A percentile compares a stretch with the other conserved stretches of the same genome.
These are phyloP conservation scores for Mesodorylaimus sp. DNA, from an alignment of 2,888 invertebrate genomes.

Conservation along the genomic window DNA sequence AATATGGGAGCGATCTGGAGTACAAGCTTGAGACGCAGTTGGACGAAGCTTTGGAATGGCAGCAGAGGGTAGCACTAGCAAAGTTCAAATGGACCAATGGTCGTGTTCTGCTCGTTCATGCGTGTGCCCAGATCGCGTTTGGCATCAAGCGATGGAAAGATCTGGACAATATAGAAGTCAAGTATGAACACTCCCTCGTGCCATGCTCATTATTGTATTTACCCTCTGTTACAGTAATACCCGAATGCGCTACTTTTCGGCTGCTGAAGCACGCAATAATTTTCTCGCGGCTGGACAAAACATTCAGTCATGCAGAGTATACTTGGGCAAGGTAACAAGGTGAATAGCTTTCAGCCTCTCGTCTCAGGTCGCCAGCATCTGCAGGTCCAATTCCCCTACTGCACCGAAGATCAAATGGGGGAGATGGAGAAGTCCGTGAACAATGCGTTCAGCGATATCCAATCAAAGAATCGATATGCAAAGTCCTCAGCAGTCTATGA, in stretches of 20 bases:
- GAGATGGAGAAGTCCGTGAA: constrained; percentile 35
- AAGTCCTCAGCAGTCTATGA: constrained; percentile 36
- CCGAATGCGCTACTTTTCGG: constrained; percentile 33
- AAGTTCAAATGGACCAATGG: constrained; percentile 38
- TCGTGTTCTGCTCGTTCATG: constrained; percentile 36
- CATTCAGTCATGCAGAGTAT: constrained; percentile 36
- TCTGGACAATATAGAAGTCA: constrained; percentile 25
- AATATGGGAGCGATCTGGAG: constrained; percentile 39
- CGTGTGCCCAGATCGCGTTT: constrained; percentile 36
- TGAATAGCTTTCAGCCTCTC: background rate
- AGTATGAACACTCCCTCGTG: background rate
- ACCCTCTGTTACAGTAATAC: constrained; percentile 26
- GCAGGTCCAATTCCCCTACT: constrained; percentile 38
- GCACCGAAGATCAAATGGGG: constrained; percentile 35
- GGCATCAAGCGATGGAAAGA: constrained; percentile 37
- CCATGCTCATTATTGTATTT: background rate
- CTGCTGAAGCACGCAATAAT: constrained; percentile 39
- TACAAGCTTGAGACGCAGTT: constrained; percentile 37
- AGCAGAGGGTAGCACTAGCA: constrained; percentile 36
- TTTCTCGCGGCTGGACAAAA: constrained; percentile 40
- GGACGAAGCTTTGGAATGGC: constrained; percentile 36
- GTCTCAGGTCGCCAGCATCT: background rate
- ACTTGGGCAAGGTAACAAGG: constrained; percentile 33
- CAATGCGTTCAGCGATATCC: constrained; percentile 39
- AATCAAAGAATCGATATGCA: constrained; percentile 31